phyloP scores from a whole-genome alignment of 2,888 invertebrate species.

The Pterostichus madidus region DNA sequence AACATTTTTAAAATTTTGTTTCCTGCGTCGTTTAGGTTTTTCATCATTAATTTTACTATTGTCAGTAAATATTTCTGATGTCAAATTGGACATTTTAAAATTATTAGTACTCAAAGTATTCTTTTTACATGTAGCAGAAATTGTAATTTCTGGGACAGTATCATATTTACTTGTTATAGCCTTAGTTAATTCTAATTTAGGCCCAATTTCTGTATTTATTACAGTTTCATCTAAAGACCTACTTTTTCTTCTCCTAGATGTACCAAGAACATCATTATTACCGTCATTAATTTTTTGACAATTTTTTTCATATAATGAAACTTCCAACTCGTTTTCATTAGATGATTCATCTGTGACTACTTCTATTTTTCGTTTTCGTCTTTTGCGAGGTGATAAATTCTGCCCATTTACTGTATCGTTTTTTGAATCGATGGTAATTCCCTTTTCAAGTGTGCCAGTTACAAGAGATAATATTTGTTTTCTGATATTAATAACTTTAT shows the following conservation, averaged over 20 bases:
- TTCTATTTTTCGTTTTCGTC: conserved; percentile 16
- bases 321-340: neutral
- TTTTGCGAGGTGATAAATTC: neutral
- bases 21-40: conserved; percentile 38
- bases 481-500: neutral
- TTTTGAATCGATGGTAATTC: neutral
- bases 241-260: neutral
- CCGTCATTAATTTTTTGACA: neutral
- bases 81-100: neutral
- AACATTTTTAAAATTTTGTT: conserved; percentile 30
- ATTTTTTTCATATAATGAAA: neutral
- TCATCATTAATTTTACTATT: neutral
- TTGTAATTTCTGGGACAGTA: neutral
- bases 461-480: neutral
- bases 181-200: too few species aligned
- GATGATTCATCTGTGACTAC: neutral
- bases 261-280: too few species aligned
- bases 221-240: neutral
- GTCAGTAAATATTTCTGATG: neutral
- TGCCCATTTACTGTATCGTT: conserved; percentile 9
- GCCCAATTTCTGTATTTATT: neutral
- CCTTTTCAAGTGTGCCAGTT: neutral
- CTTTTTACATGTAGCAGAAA: neutral
- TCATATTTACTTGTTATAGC: neutral
- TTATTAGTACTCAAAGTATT: neutral